Conservation (phyloP, 2,888 invertebrate species). For the Abrostola triplasia region DNA sequence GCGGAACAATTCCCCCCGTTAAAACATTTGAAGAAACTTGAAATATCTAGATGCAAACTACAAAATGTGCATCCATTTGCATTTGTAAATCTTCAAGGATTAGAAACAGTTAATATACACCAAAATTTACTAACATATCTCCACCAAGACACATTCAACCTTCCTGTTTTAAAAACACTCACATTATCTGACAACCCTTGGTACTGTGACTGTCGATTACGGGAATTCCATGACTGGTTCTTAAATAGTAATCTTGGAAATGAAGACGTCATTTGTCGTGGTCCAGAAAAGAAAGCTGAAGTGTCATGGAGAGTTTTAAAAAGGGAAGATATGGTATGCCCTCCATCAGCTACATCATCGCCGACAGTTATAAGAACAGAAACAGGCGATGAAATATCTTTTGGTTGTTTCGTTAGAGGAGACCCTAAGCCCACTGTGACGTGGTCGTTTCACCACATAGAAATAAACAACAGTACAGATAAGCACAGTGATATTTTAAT, state of each 20-base stretch:
- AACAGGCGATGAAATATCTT: constrained; percentile 93
- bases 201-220: constrained; percentile 95
- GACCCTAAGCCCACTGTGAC: constrained; percentile 94
- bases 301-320: constrained; percentile 93
- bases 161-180: constrained; percentile 91
- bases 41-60: constrained; percentile 93
- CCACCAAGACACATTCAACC: constrained; percentile 81
- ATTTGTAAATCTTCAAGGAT: constrained; percentile 91
- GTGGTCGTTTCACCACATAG: constrained; percentile 92
- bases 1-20: constrained; percentile 94
- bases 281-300: constrained; percentile 90
- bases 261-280: constrained; percentile 91
- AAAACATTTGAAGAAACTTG: constrained; percentile 93
- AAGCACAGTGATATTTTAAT: constrained; percentile 75
- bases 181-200: constrained; percentile 95
- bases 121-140: constrained; percentile 93
- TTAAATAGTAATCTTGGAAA: constrained; percentile 93
- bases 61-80: constrained; percentile 92
- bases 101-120: constrained; percentile 95
- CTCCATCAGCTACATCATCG: constrained; percentile 90
- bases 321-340: constrained; percentile 93
- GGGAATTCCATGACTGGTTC: constrained; percentile 95
- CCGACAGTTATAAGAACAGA: constrained; percentile 91
- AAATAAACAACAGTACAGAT: constrained; percentile 73
- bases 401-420: constrained; percentile 93